Conservation (phyloP, 2,888 invertebrate genomes). For the Laothoe populi region DNA sequence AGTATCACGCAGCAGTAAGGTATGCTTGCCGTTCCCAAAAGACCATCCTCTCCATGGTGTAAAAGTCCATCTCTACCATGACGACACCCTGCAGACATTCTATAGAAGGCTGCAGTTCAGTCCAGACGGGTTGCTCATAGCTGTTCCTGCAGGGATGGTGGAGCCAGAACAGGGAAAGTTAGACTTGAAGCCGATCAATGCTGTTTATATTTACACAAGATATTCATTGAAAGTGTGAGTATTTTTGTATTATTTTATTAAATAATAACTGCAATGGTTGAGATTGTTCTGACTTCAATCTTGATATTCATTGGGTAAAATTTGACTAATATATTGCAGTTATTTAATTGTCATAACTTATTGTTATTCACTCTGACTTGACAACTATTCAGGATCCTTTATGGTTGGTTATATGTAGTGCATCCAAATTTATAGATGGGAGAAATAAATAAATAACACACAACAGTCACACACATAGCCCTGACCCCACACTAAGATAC, state of each 20-base stretch:
- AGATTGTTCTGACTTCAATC: too few relatives aligned
- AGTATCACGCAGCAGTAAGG: conserved; percentile 87
- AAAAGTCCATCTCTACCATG: conserved; percentile 91
- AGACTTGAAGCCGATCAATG: conserved; percentile 84
- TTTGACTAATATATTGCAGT: too few relatives aligned
- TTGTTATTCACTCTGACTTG: too few relatives aligned
- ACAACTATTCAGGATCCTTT: too few relatives aligned
- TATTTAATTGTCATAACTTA: too few relatives aligned
- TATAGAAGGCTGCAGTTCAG: conserved; percentile 95
- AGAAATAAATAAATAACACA: too few relatives aligned
- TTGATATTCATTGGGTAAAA: too few relatives aligned
- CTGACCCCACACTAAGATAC: too few relatives aligned
- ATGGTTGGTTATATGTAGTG: too few relatives aligned
- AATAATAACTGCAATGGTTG: neutral
- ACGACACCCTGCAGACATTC: conserved; percentile 97
- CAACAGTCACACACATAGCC: too few relatives aligned
- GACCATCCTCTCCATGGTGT: conserved; percentile 86
- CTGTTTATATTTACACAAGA: conserved; percentile 85
- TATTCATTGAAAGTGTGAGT: conserved; percentile 86
- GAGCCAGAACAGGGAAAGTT: conserved; percentile 87
- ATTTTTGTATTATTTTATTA: neutral
- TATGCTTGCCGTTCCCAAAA: conserved; percentile 81
- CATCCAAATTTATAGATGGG: too few relatives aligned
- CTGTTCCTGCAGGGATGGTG: conserved; percentile 95
- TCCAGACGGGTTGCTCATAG: conserved; percentile 94